Percentiles rank a stretch among this genome's conserved stretches.
Conservation (phyloP, 2,797 vertebrate genomes). For the Scomberomorus guttatus region DNA sequence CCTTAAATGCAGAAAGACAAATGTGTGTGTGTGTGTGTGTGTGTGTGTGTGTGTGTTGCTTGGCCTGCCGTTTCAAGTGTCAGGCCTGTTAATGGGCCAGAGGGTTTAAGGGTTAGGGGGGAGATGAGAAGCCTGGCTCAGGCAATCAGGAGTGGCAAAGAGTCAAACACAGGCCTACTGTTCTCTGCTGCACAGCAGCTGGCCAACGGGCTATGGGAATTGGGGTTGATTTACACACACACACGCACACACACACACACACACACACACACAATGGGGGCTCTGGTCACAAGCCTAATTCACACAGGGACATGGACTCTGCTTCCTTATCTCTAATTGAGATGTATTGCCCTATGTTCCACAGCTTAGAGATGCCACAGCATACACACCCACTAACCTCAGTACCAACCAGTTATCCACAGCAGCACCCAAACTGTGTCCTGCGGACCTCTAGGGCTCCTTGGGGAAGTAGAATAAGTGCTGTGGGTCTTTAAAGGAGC, state of each 20-base stretch:
- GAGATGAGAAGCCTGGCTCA: conserved; percentile 19
- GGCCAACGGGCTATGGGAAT: conserved; percentile 44
- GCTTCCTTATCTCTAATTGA: conserved; percentile 59
- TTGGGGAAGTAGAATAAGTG: not conserved
- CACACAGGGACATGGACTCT: conserved; percentile 31
- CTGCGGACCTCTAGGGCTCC: conserved; percentile 8
- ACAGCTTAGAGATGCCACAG: conserved; percentile 23
- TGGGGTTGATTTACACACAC: conserved; percentile 43
- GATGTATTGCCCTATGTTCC: conserved; percentile 49
- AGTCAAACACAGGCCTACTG: conserved; percentile 46
- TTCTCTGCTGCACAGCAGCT: conserved; percentile 57
- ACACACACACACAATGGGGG: conserved; percentile 19
- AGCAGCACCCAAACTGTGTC: not conserved
- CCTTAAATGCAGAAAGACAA: not conserved
- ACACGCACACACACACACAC: conserved; percentile 36
- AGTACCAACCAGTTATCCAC: not conserved
- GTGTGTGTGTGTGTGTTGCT: conserved; percentile 14
- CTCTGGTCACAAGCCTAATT: conserved; percentile 53
- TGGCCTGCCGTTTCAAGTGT: conserved; percentile 40
- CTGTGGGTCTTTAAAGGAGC: not conserved
- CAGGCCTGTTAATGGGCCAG: conserved; percentile 38
- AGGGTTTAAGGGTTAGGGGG: conserved; percentile 31
- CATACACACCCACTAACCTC: conserved; percentile 14
- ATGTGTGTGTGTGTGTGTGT: conserved; percentile 2
- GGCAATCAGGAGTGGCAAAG: conserved; percentile 39